These are phyloP conservation scores for Gasteruption jaculator DNA, from an alignment of 2,888 invertebrate species.

Conservation along the genomic window DNA sequence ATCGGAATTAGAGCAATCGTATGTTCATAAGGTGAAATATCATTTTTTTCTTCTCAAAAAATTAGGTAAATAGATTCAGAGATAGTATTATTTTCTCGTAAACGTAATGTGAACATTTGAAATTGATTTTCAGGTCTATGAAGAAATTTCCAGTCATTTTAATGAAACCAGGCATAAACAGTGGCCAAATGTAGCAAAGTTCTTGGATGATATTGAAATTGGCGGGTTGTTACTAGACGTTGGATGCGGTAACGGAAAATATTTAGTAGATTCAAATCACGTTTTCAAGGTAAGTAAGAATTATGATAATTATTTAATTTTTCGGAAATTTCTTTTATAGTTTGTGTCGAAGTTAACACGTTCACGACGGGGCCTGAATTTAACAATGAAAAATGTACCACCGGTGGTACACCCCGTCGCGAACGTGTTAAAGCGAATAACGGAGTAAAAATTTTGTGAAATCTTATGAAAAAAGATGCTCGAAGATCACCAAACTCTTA, in stretches of 20 bases:
- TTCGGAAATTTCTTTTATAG: too few species aligned
- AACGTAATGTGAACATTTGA: not conserved
- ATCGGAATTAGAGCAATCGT: conserved; percentile 64
- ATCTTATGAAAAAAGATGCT: too few species aligned
- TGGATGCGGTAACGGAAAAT: conserved; percentile 99
- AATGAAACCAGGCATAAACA: conserved; percentile 90
- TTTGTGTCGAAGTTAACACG: too few species aligned
- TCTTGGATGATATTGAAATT: conserved; percentile 62
- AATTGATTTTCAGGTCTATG: conserved; percentile 69
- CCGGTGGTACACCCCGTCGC: too few species aligned
- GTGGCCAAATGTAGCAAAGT: conserved; percentile 88
- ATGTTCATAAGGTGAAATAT: conserved; percentile 66
- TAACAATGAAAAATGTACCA: too few species aligned
- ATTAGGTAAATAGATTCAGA: not conserved
- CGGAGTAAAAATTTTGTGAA: too few species aligned
- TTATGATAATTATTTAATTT: too few species aligned
- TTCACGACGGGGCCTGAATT: too few species aligned
- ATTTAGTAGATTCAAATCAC: conserved; percentile 55
- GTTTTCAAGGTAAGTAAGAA: conserved; percentile 36
- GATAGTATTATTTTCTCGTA: conserved; percentile 2
- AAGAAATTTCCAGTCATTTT: conserved; percentile 91
- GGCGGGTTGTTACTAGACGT: conserved; percentile 82
- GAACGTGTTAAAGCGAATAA: too few species aligned
- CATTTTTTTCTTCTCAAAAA: conserved; percentile 1
- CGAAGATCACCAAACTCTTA: too few species aligned